Conservation (phyloP, 2,888 invertebrate genomes). For the Torymus aiolomorphi region DNA sequence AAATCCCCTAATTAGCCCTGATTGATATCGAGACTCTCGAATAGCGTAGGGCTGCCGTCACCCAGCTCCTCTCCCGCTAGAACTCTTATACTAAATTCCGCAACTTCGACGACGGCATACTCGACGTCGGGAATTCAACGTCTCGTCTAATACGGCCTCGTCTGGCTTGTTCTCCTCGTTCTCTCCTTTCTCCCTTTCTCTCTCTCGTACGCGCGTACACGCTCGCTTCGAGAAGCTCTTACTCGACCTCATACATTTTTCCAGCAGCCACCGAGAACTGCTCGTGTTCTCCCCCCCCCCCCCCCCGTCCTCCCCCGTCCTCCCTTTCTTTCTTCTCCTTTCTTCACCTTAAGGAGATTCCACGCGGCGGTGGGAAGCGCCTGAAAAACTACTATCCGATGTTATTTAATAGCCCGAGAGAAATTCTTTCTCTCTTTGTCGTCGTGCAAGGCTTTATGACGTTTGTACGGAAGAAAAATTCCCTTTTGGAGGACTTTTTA, state of each 20-base stretch:
- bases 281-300: too few species aligned
- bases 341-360: slow-evolving; percentile 24
- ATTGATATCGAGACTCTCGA: too few species aligned
- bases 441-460: slow-evolving; percentile 19
- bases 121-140: slow-evolving; percentile 14
- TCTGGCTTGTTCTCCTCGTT: not conserved
- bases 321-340: slow-evolving; percentile 16
- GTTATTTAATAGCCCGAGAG: slow-evolving; percentile 44
- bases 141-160: slow-evolving; percentile 19
- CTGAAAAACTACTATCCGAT: slow-evolving; percentile 45
- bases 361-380: slow-evolving; percentile 21
- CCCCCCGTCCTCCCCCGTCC: not conserved
- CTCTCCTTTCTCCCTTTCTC: too few species aligned
- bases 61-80: too few species aligned
- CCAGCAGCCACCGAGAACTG: slow-evolving; percentile 21
- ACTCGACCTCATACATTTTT: slow-evolving; percentile 57
- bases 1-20: too few species aligned
- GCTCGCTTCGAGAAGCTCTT: slow-evolving; percentile 42
- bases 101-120: not conserved
- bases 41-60: too few species aligned
- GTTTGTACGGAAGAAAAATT: slow-evolving; percentile 5
- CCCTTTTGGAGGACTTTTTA: slow-evolving; percentile 1
- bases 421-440: slow-evolving; percentile 26
- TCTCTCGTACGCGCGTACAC: not conserved
- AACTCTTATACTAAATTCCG: not conserved